Evolutionary conservation across 2,113 vertebrate species (phyloP).

Genomic region (Epinephelus lanceolatus): DNA sequence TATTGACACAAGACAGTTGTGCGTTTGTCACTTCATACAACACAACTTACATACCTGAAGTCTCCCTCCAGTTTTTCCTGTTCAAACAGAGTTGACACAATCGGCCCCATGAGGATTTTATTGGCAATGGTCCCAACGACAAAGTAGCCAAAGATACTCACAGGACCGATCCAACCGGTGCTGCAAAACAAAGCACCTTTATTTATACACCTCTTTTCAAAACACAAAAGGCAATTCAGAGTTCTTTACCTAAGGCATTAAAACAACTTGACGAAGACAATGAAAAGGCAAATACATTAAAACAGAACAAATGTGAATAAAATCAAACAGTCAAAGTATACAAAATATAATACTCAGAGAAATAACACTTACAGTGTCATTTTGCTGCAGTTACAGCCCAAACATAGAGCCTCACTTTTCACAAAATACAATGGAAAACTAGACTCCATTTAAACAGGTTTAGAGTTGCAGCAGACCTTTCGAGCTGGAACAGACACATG

Average conservation of each 20-base stretch:
- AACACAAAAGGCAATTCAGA: not conserved
- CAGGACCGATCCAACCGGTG: constrained; percentile 94
- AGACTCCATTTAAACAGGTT: not conserved
- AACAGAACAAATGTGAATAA: not conserved
- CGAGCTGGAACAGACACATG: not conserved
- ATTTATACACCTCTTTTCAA: not conserved
- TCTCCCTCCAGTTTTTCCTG: constrained; percentile 98
- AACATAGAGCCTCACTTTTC: not conserved
- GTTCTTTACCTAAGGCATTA: too few species aligned
- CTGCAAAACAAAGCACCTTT: constrained; percentile 75
- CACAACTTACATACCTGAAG: constrained; percentile 86
- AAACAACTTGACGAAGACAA: not conserved
- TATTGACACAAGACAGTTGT: not conserved
- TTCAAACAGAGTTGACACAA: constrained; percentile 92
- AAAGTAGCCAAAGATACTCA: constrained; percentile 95
- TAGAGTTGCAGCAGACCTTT: not conserved
- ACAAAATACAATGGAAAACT: not conserved
- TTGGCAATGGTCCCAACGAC: constrained; percentile 91
- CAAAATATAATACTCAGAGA: not conserved
- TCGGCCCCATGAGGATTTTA: constrained; percentile 94
- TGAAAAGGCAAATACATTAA: not conserved
- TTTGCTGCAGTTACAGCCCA: not conserved
- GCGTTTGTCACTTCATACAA: not conserved
- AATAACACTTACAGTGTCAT: not conserved
- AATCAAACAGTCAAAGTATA: not conserved